These are phyloP conservation scores for Enteromius afrohamiltoni DNA, from an alignment of 2,797 vertebrate genomes.

Conservation along the genomic window DNA sequence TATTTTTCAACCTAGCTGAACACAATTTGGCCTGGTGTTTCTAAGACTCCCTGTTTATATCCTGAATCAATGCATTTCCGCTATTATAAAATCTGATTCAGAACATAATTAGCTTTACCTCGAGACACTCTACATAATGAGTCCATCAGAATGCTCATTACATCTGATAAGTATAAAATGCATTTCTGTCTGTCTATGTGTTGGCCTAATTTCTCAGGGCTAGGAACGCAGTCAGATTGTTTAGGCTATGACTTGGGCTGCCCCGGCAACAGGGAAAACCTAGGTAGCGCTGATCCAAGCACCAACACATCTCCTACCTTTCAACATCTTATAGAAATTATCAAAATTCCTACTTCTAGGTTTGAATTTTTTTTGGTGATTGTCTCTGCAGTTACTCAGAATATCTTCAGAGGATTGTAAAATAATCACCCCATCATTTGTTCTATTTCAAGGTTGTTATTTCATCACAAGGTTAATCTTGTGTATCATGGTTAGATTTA, in stretches of 20 bases:
- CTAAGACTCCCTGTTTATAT: constrained; percentile 14
- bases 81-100: constrained; percentile 42
- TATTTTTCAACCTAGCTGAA: neutral
- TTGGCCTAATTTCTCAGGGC: constrained; percentile 25
- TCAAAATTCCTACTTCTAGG: constrained; percentile 9
- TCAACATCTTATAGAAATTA: neutral
- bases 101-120: constrained; percentile 50
- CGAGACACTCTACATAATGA: constrained; percentile 45
- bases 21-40: constrained; percentile 24
- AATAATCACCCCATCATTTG: neutral
- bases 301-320: neutral
- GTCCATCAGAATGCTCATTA: constrained; percentile 49
- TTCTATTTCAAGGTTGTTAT: neutral
- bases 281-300: neutral
- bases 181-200: constrained; percentile 48
- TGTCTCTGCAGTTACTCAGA: neutral
- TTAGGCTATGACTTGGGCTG: neutral
- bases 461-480: no score
- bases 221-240: constrained; percentile 21
- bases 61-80: constrained; percentile 25
- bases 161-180: constrained; percentile 49
- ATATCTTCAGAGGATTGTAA: neutral
- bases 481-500: no score
- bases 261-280: neutral
- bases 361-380: neutral